Conservation (phyloP, 2,888 invertebrate genomes). For the Dolichomitus sp. region DNA sequence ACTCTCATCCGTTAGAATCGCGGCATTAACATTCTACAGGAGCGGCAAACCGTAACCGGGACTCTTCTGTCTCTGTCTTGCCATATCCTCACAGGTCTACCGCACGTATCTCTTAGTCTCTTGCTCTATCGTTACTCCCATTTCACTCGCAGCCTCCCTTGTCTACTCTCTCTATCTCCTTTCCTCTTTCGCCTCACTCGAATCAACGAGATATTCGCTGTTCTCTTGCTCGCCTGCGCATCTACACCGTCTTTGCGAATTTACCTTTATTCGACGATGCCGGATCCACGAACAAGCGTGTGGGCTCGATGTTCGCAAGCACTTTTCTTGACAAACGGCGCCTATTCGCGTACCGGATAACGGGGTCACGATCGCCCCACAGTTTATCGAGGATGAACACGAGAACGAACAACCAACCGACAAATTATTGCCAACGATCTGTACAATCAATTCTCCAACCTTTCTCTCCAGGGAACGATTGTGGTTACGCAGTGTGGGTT, state of each 20-base stretch:
- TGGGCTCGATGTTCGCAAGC: not conserved
- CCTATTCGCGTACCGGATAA: conserved; percentile 38
- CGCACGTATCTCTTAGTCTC: conserved; percentile 46
- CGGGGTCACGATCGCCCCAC: conserved; percentile 60
- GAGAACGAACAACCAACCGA: conserved; percentile 39
- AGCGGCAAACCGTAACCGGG: conserved; percentile 70
- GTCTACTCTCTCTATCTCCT: not conserved
- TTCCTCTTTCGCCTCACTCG: conserved; percentile 45
- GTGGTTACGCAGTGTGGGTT: not conserved
- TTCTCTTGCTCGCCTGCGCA: conserved; percentile 29
- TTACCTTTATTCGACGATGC: conserved; percentile 75
- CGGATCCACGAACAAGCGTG: conserved; percentile 48
- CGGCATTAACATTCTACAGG: conserved; percentile 70
- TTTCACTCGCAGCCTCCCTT: conserved; percentile 45
- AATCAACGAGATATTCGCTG: conserved; percentile 49
- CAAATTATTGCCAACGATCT: conserved; percentile 52
- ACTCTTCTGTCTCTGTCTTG: conserved; percentile 46
- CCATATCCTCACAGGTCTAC: conserved; percentile 43
- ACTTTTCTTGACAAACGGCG: conserved; percentile 59
- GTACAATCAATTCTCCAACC: conserved; percentile 51
- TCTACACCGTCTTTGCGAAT: conserved; percentile 78
- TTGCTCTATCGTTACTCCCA: conserved; percentile 49
- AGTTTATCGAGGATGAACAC: conserved; percentile 54
- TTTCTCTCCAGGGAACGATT: conserved; percentile 17
- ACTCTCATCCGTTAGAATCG: conserved; percentile 71